A percentile compares a stretch with the other conserved stretches of the same genome.
Evolutionary conservation across 2,888 invertebrate genomes (phyloP).

Genomic region (Elmis aenea): DNA sequence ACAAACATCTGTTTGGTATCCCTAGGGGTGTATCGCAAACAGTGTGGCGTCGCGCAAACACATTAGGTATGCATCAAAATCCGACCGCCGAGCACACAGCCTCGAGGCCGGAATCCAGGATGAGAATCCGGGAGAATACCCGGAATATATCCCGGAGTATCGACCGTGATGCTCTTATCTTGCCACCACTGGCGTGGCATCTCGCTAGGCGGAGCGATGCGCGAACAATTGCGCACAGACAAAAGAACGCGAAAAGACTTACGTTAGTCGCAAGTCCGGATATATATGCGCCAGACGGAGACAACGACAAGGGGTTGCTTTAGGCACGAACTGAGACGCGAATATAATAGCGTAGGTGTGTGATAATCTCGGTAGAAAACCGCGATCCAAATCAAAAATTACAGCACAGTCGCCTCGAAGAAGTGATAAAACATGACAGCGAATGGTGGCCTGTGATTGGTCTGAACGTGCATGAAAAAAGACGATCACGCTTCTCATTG

Average conservation of each 20-base stretch:
- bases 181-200: conserved; percentile 41
- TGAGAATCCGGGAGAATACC: conserved; percentile 28
- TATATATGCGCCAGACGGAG: conserved; percentile 14
- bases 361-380: conserved; percentile 29
- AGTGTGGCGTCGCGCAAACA: conserved; percentile 26
- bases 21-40: conserved; percentile 4
- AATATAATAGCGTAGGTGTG: conserved; percentile 14
- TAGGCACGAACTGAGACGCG: conserved; percentile 7
- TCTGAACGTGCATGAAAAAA: conserved; percentile 41
- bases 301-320: conserved; percentile 7
- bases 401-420: conserved; percentile 44
- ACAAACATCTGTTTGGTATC: conserved; percentile 12
- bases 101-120: conserved; percentile 34
- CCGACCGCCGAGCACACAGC: conserved; percentile 25
- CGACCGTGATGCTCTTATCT: conserved; percentile 43
- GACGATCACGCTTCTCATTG: conserved; percentile 42
- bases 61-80: conserved; percentile 41
- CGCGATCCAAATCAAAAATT: conserved; percentile 44
- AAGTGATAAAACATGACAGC: conserved; percentile 49
- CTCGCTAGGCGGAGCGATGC: conserved; percentile 36
- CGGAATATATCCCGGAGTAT: conserved; percentile 35
- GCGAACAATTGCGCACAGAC: conserved; percentile 37
- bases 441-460: conserved; percentile 44
- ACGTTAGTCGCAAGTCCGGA: conserved; percentile 23
- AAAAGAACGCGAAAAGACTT: conserved; percentile 34